phyloP scores from a whole-genome alignment of 1,140 invertebrate species.

The Lepidostoma basale region DNA sequence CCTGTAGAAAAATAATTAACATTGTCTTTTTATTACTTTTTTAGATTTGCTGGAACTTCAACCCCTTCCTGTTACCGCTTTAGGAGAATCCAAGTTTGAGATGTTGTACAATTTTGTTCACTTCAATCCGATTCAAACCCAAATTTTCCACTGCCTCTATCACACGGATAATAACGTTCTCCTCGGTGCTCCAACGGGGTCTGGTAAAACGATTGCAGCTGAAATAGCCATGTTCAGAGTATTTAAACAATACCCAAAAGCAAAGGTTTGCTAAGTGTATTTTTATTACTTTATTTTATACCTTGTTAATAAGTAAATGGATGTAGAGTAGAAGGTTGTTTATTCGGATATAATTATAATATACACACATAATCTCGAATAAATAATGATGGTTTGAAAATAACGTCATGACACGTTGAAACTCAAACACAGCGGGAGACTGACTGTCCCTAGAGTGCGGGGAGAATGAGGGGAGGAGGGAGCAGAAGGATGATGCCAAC shows the following conservation, averaged over 20 bases:
- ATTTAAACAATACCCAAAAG: constrained; percentile 81
- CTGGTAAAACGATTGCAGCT: constrained; percentile 97
- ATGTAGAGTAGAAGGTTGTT: constrained; percentile 13
- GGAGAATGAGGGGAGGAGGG: no score
- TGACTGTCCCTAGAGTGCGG: no score
- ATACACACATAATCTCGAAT: no score
- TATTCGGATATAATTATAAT: no score
- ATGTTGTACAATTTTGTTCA: constrained; percentile 89
- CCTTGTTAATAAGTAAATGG: background rate
- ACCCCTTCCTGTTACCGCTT: constrained; percentile 83
- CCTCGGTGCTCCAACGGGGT: constrained; percentile 96
- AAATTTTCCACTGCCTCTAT: constrained; percentile 96
- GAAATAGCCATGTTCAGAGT: constrained; percentile 97
- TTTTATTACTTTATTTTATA: constrained; percentile 11
- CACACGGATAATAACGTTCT: constrained; percentile 94
- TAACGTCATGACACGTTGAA: no score
- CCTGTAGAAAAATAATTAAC: no score
- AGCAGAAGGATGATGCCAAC: no score
- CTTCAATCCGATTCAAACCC: constrained; percentile 99
- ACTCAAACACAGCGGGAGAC: no score
- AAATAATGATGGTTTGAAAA: no score
- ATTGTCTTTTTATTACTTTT: background rate
- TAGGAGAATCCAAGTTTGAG: constrained; percentile 81
- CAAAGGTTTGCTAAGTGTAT: constrained; percentile 69
- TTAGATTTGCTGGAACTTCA: constrained; percentile 88